Percentiles rank a stretch among this genome's conserved stretches.
Evolutionary conservation across 2,797 vertebrate species (phyloP).

Genomic region (Epinephelus coioides): DNA sequence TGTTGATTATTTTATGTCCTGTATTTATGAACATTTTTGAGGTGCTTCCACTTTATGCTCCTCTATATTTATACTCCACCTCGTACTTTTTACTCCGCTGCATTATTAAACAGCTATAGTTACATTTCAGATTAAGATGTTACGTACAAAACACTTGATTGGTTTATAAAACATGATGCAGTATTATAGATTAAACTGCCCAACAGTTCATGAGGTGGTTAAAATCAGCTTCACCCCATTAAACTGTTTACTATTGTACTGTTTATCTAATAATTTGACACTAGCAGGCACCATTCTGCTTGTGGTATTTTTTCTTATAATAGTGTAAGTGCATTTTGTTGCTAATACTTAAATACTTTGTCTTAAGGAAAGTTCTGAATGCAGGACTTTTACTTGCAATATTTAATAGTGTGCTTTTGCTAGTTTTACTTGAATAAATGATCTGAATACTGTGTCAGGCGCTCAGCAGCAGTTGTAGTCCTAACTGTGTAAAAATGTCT

Average conservation of each 20-base stretch:
- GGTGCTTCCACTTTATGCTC: background rate
- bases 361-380: background rate
- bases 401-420: background rate
- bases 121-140: too few species aligned
- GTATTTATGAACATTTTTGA: too few species aligned
- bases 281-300: background rate
- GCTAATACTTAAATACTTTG: background rate
- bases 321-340: background rate
- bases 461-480: background rate
- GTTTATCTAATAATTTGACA: background rate
- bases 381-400: background rate
- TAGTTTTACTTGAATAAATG: background rate
- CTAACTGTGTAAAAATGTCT: constrained; percentile 9
- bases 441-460: background rate
- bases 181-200: too few species aligned
- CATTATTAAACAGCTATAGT: background rate
- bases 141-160: too few species aligned
- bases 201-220: too few species aligned
- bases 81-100: background rate
- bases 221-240: too few species aligned
- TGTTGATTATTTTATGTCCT: too few species aligned
- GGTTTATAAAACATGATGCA: too few species aligned
- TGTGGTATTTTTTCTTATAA: background rate
- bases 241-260: too few species aligned
- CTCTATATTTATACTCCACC: background rate